phyloP scores from a whole-genome alignment of 2,113 vertebrate species.

The Eleginops maclovinus region DNA sequence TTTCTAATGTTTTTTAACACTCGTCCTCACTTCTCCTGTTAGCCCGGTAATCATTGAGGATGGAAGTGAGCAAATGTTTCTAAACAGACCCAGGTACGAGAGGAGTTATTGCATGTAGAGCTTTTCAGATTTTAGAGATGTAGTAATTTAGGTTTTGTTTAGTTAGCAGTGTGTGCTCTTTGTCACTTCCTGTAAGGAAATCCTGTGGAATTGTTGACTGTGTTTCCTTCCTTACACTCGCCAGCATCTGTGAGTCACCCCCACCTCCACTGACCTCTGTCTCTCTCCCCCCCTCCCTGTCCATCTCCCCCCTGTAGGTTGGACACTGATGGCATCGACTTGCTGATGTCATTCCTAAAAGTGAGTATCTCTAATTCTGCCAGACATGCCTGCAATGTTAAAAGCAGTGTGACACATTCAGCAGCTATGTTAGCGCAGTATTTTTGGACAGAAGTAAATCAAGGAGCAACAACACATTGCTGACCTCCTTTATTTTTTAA shows the following conservation, averaged over 20 bases:
- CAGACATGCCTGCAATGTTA: constrained; percentile 19
- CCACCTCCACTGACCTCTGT: constrained; percentile 57
- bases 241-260: constrained; percentile 61
- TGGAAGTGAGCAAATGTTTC: constrained; percentile 59
- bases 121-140: constrained; percentile 20
- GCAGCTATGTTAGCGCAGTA: constrained; percentile 39
- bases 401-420: constrained; percentile 44
- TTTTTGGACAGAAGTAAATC: constrained; percentile 23
- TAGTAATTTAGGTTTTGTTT: constrained; percentile 52
- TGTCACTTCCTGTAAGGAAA: constrained; percentile 81
- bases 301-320: constrained; percentile 79
- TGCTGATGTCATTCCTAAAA: constrained; percentile 94
- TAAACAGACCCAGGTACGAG: constrained; percentile 59
- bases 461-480: background rate
- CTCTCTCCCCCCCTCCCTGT: background rate
- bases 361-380: constrained; percentile 81
- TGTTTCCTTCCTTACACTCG: constrained; percentile 71
- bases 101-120: constrained; percentile 9
- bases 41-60: constrained; percentile 62
- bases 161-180: constrained; percentile 62
- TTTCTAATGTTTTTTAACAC: background rate
- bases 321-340: constrained; percentile 94
- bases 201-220: constrained; percentile 82
- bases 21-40: constrained; percentile 32
- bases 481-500: constrained; percentile 7